Conservation (phyloP, 2,797 vertebrate genomes). For the Rhabdomys pumilio region DNA sequence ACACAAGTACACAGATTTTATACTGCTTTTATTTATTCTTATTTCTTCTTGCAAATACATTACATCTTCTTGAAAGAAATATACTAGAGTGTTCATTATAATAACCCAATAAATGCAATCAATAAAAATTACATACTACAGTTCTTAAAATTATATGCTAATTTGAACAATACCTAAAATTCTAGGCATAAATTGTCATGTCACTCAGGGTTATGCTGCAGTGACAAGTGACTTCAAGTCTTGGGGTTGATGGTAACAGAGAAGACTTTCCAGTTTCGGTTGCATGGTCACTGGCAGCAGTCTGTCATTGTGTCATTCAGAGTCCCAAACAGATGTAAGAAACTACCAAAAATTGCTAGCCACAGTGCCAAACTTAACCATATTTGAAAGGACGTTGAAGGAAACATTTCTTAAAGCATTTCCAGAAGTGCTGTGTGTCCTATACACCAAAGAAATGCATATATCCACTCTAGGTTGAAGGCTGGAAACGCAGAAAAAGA, state of each 20-base stretch:
- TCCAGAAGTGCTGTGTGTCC: not conserved
- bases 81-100: not conserved
- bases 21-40: not conserved
- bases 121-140: not conserved
- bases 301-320: not conserved
- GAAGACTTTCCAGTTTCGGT: not conserved
- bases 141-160: not conserved
- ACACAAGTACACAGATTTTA: not conserved
- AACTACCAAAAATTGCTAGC: not conserved
- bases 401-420: not conserved
- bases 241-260: not conserved
- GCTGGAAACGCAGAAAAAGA: not conserved
- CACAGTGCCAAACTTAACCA: not conserved
- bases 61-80: slow-evolving; percentile 24
- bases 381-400: not conserved
- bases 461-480: not conserved
- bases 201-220: not conserved
- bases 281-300: not conserved
- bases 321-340: not conserved
- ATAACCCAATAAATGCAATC: not conserved
- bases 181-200: slow-evolving; percentile 22
- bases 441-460: not conserved
- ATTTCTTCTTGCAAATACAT: slow-evolving; percentile 37
- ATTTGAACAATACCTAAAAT: not conserved
- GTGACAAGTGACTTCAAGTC: slow-evolving; percentile 4